Evolutionary conservation across 2,113 vertebrate species (phyloP).

Genomic region (Austrofundulus limnaeus): DNA sequence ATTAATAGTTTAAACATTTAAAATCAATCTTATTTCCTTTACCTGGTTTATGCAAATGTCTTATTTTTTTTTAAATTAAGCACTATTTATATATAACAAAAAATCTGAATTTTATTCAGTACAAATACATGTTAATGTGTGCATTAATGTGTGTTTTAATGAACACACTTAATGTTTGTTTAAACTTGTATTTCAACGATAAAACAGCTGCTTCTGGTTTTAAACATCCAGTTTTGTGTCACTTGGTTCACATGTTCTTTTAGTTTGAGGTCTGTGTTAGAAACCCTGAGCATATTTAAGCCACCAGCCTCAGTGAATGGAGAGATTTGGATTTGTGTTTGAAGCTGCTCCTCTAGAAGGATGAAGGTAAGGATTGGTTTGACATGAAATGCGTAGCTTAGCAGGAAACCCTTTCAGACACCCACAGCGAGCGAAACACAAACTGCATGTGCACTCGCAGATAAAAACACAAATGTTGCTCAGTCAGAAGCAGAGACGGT

Average conservation of each 20-base stretch:
- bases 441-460: slow-evolving; percentile 5
- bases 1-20: no score
- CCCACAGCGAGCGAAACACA: slow-evolving; percentile 4
- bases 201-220: slow-evolving; percentile 2
- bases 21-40: no score
- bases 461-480: neutral
- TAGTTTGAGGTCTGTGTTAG: slow-evolving; percentile 2
- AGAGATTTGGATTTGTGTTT: slow-evolving; percentile 64
- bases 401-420: slow-evolving; percentile 43
- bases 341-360: slow-evolving; percentile 50
- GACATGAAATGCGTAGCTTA: slow-evolving; percentile 54
- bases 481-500: neutral
- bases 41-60: no score
- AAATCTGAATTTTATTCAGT: no score
- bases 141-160: no score
- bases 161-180: neutral
- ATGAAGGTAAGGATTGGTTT: slow-evolving; percentile 55
- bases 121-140: no score
- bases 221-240: slow-evolving; percentile 3
- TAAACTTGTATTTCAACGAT: neutral
- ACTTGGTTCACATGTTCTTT: slow-evolving; percentile 25
- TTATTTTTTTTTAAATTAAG: no score
- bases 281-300: slow-evolving; percentile 53
- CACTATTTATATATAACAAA: no score
- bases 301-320: slow-evolving; percentile 47